These are phyloP conservation scores for Esox lucius DNA, from an alignment of 2,797 vertebrate genomes.

Conservation along the genomic window DNA sequence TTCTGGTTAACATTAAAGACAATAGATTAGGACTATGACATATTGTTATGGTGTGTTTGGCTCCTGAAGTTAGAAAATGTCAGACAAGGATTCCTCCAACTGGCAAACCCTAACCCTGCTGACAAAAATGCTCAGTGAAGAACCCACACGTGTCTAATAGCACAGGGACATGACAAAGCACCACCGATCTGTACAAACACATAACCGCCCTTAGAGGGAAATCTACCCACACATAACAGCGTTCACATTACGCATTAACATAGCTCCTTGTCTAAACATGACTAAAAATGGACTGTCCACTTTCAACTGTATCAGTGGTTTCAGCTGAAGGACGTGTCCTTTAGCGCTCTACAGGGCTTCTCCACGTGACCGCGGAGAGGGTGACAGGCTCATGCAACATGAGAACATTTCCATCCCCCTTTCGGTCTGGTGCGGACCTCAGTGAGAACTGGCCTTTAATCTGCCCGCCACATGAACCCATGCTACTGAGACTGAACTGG, in stretches of 20 bases:
- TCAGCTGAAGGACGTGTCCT: not conserved
- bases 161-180: not conserved
- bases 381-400: not conserved
- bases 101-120: not conserved
- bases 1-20: not conserved
- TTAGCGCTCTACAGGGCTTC: not conserved
- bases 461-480: constrained; percentile 67
- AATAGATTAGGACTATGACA: not conserved
- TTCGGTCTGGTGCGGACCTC: constrained; percentile 26
- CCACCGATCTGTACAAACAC: not conserved
- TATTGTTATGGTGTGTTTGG: not conserved
- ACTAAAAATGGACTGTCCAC: not conserved
- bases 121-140: not conserved
- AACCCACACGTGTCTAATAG: not conserved
- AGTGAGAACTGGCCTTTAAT: constrained; percentile 51
- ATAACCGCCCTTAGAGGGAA: not conserved
- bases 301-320: not conserved
- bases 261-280: constrained; percentile 29
- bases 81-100: not conserved
- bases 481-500: constrained; percentile 57
- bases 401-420: not conserved
- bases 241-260: constrained; percentile 4
- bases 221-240: not conserved
- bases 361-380: not conserved
- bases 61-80: not conserved